These are phyloP conservation scores for Zalophus californianus DNA, from an alignment of 2,797 vertebrate species.

Conservation along the genomic window DNA sequence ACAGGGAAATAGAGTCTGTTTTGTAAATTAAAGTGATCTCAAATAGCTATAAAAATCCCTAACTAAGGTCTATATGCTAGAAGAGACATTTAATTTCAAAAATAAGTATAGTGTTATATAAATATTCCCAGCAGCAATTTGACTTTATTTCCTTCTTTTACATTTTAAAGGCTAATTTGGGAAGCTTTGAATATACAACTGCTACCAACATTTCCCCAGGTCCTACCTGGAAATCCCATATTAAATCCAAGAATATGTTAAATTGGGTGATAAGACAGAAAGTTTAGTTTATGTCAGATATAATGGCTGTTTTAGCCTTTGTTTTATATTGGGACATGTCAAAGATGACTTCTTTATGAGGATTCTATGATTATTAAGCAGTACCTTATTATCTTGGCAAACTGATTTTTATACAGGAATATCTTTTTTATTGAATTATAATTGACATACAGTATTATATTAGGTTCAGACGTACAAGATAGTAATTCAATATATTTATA, in stretches of 20 bases:
- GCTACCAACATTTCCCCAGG: not conserved
- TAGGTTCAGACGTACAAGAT: not conserved
- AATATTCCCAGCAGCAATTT: constrained; percentile 15
- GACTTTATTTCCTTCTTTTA: constrained; percentile 6
- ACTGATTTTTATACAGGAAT: constrained; percentile 10
- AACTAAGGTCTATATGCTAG: not conserved
- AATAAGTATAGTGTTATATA: not conserved
- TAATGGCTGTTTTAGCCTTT: not conserved
- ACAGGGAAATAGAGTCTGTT: not conserved
- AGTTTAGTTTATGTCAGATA: not conserved
- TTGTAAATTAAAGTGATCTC: constrained; percentile 19
- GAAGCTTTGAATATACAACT: not conserved
- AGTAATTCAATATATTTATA: not conserved
- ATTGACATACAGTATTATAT: not conserved
- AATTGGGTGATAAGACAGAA: not conserved
- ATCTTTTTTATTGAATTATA: not conserved
- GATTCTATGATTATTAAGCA: constrained; percentile 18
- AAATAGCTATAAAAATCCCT: not conserved
- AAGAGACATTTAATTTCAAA: not conserved
- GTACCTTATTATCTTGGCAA: not conserved
- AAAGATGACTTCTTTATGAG: constrained; percentile 24
- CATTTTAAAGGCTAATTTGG: constrained; percentile 37
- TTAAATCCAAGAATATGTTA: constrained; percentile 43
- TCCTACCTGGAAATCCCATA: not conserved
- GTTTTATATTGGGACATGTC: not conserved